Percentiles rank a stretch among this genome's conserved stretches.
Conservation (phyloP, 2,888 invertebrate genomes). For the Leptinotarsa rubiginosa region DNA sequence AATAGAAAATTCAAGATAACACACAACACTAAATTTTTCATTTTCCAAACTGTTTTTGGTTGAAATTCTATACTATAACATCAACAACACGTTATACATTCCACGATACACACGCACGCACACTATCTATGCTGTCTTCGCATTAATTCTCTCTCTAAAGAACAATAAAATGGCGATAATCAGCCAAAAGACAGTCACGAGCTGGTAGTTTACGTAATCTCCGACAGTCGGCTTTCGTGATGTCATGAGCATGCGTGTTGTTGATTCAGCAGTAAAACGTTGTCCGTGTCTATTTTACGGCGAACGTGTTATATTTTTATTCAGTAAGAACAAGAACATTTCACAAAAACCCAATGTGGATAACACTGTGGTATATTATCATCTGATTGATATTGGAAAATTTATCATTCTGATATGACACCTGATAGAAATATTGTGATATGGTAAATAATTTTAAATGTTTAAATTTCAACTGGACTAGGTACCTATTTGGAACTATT, state of each 20-base stretch:
- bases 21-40: constrained; percentile 62
- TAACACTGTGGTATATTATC: too few relatives aligned
- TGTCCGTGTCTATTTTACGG: neutral
- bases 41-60: constrained; percentile 52
- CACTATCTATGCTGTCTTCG: constrained; percentile 54
- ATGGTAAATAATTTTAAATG: too few relatives aligned
- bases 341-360: too few relatives aligned
- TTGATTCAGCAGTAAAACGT: neutral
- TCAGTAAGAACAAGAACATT: too few relatives aligned
- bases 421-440: too few relatives aligned
- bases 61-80: constrained; percentile 48
- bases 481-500: too few relatives aligned
- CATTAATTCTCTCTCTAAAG: constrained; percentile 57
- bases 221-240: constrained; percentile 49
- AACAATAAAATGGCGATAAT: constrained; percentile 60
- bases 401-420: too few relatives aligned
- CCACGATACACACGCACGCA: constrained; percentile 54
- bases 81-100: constrained; percentile 46
- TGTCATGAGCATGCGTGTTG: constrained; percentile 16
- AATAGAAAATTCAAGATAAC: constrained; percentile 59
- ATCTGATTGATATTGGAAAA: too few relatives aligned
- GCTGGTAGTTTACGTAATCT: constrained; percentile 61
- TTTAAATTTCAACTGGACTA: too few relatives aligned
- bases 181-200: constrained; percentile 61
- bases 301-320: neutral